A percentile compares a stretch with the other conserved stretches of the same genome.
These are phyloP conservation scores for Phenacoccus solenopsis DNA, from an alignment of 1,140 invertebrate species.

Conservation along the genomic window DNA sequence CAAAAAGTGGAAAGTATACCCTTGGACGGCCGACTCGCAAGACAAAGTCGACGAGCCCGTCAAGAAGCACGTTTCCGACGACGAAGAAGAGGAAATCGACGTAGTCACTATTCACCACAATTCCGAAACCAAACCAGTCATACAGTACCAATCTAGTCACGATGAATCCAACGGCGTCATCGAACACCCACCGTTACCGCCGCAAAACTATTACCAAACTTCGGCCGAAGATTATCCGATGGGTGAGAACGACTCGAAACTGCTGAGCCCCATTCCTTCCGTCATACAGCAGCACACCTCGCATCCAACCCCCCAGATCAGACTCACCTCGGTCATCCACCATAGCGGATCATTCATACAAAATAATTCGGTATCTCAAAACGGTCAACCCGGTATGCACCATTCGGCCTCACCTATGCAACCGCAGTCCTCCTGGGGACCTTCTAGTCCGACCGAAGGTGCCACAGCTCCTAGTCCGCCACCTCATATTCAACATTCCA, in stretches of 20 bases:
- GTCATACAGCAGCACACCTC: not conserved
- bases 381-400: not conserved
- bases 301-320: not conserved
- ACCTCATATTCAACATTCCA: slow-evolving; percentile 31
- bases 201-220: not conserved
- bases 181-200: not conserved
- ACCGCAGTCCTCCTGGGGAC: slow-evolving; percentile 40
- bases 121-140: not conserved
- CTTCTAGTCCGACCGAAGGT: slow-evolving; percentile 55
- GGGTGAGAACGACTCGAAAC: not conserved
- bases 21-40: slow-evolving; percentile 38
- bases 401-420: not conserved
- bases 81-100: slow-evolving; percentile 69
- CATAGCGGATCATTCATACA: not conserved
- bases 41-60: not conserved
- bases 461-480: slow-evolving; percentile 58
- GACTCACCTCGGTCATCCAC: not conserved
- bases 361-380: not conserved
- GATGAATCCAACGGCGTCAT: not conserved
- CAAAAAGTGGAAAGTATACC: slow-evolving; percentile 72
- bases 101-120: slow-evolving; percentile 39
- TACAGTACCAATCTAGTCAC: not conserved
- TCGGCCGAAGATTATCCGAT: not conserved
- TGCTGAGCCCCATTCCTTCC: not conserved
- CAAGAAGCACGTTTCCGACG: slow-evolving; percentile 32